Conservation (phyloP, 2,113 vertebrate species). For the Tylochromis polylepis region DNA sequence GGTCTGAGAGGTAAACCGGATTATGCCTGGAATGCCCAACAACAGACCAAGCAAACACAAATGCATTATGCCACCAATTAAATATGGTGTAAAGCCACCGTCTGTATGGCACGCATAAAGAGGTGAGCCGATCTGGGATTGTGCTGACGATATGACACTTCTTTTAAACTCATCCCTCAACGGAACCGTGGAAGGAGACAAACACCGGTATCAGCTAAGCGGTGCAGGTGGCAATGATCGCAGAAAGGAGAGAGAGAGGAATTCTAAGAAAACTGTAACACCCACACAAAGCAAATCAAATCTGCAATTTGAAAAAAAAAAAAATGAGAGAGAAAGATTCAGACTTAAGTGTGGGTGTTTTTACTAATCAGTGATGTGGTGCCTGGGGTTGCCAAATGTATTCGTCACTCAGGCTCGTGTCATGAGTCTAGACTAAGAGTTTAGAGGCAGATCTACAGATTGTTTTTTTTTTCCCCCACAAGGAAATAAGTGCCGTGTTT, state of each 20-base stretch:
- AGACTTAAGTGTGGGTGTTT: conserved; percentile 28
- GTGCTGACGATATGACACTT: neutral
- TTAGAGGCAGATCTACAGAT: neutral
- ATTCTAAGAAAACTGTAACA: conserved; percentile 2
- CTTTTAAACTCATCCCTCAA: neutral
- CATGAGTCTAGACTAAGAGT: neutral
- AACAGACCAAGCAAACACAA: neutral
- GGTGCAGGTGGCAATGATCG: neutral
- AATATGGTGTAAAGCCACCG: neutral
- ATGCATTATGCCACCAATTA: conserved; percentile 5
- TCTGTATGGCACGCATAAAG: neutral
- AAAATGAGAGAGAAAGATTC: neutral
- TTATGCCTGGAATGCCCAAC: neutral
- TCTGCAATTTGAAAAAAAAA: neutral
- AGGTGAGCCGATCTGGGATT: neutral
- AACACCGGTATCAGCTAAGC: neutral
- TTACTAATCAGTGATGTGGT: conserved; percentile 8
- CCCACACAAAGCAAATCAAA: conserved; percentile 39
- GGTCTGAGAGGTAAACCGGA: neutral
- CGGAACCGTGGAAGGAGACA: neutral
- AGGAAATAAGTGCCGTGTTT: neutral
- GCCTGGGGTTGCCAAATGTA: neutral
- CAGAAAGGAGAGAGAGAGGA: neutral
- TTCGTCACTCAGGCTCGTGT: neutral
- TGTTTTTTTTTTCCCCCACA: rapidly evolving